phyloP scores from a whole-genome alignment of 2,797 vertebrate species.

The Enteromius radiatus region DNA sequence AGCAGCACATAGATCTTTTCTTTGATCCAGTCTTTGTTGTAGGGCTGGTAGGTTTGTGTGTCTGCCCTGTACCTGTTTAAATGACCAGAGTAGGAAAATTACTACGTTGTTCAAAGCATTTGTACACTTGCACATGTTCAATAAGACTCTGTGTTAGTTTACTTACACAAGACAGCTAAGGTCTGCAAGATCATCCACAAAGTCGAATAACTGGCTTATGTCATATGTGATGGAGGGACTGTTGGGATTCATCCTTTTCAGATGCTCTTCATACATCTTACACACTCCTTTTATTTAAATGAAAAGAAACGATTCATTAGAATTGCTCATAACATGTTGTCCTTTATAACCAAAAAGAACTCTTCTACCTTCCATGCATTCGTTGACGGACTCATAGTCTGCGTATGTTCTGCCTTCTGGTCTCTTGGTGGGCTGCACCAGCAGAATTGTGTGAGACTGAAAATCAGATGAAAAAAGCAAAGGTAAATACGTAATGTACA shows the following conservation, averaged over 20 bases:
- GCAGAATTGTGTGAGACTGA: constrained; percentile 96
- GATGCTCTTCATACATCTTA: constrained; percentile 99
- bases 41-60: constrained; percentile 97
- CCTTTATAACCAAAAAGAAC: background rate
- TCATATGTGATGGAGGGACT: constrained; percentile 98
- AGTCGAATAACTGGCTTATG: constrained; percentile 98
- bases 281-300: constrained; percentile 85
- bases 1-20: constrained; percentile 98
- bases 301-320: background rate
- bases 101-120: background rate
- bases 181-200: constrained; percentile 97
- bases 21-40: constrained; percentile 99
- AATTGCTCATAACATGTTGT: background rate
- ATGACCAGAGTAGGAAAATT: background rate
- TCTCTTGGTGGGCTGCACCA: constrained; percentile 97
- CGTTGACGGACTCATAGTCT: constrained; percentile 98
- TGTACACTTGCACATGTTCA: background rate
- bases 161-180: constrained; percentile 99
- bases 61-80: constrained; percentile 91
- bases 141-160: background rate
- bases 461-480: constrained; percentile 46
- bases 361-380: constrained; percentile 96
- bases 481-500: background rate
- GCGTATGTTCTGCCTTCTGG: constrained; percentile 98
- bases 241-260: constrained; percentile 99